Base-by-base conservation (phyloP, 2,888 invertebrate species). In the Netelia melanura region DNA sequence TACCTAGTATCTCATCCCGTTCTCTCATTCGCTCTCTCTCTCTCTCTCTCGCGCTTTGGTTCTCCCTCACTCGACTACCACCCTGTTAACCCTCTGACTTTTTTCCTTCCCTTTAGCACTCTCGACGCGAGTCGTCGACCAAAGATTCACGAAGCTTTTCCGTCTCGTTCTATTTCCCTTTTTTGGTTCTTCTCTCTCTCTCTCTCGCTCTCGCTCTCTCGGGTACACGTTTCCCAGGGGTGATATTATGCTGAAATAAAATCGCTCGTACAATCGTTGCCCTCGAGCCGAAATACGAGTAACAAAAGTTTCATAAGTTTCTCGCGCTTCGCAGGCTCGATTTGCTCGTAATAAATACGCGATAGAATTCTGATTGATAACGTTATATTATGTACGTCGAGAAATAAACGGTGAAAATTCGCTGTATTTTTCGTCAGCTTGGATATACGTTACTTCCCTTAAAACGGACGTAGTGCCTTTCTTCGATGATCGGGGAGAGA, bases 201-300 rank as follows among this genome's bases (percentile, higher is more conserved):
- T 72, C 79, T 74, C 81, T 81, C 67, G 64, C 84, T 74, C 81
- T 81, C 67, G 67, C 84, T 30, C 58, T 58, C 79, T 79, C 70
- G 80, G 85, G 75, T 85, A 62, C 48, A 84, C 80, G 71, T 82
- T 85, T 90, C 91, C 86, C 91, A 62, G 74, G 91, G 89, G 91
- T 81, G 84, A 90, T 89, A 91, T 92, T 91, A 90, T 90, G 89
- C 86, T 87, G 87, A 88, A 91, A 92, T 91, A 92, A 92, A 91
- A 91, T 87, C 90, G 90, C 89, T 89, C 87, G 88, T 87, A 21
- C 89, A 90, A 91, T 91, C 91, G 86, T 86, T 85, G 71, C 58
- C 25, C 71, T 54, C 52, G 58, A 58, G 70, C 38, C 58, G 25
- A 79, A 64, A 65, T 44, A 68, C 38, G 25, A 54, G 77, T 70